Percentiles rank a stretch among this genome's conserved stretches.
Conservation (phyloP, 2,888 invertebrate species). For the Stenchaetothrips biformis region DNA sequence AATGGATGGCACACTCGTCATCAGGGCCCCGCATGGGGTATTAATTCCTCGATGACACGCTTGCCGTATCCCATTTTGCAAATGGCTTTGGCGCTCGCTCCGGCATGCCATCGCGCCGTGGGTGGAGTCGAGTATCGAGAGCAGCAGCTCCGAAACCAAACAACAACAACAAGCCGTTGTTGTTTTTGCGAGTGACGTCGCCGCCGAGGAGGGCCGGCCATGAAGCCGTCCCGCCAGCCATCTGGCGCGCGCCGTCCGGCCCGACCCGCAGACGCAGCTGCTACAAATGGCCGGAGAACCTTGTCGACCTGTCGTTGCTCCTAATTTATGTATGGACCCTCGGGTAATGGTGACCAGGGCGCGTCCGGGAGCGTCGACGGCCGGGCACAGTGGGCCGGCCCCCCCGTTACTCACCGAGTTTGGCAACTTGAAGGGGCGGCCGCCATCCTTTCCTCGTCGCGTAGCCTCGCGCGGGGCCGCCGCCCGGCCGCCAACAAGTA, state of each 20-base stretch:
- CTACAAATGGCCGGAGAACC: background rate
- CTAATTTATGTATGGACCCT: slow-evolving; percentile 15
- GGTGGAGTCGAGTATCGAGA: too few species aligned
- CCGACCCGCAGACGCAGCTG: background rate
- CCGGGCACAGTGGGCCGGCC: too few species aligned
- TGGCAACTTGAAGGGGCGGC: too few species aligned
- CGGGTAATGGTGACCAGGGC: background rate
- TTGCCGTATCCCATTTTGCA: too few species aligned
- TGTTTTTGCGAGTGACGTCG: background rate
- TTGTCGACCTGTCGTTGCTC: slow-evolving; percentile 22
- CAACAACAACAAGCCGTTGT: background rate
- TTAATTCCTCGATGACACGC: too few species aligned
- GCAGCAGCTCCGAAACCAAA: too few species aligned
- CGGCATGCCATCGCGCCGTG: background rate
- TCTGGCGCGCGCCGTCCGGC: background rate
- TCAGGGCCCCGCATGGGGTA: too few species aligned
- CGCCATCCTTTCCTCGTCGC: too few species aligned
- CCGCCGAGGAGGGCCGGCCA: background rate
- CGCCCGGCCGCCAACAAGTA: background rate
- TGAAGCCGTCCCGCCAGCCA: background rate
- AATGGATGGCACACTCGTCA: too few species aligned
- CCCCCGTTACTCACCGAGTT: too few species aligned
- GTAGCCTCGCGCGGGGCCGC: too few species aligned
- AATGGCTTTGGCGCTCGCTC: background rate
- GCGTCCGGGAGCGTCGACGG: background rate